These are phyloP conservation scores for Pteria penguin DNA, from an alignment of 2,888 invertebrate genomes.

Conservation along the genomic window DNA sequence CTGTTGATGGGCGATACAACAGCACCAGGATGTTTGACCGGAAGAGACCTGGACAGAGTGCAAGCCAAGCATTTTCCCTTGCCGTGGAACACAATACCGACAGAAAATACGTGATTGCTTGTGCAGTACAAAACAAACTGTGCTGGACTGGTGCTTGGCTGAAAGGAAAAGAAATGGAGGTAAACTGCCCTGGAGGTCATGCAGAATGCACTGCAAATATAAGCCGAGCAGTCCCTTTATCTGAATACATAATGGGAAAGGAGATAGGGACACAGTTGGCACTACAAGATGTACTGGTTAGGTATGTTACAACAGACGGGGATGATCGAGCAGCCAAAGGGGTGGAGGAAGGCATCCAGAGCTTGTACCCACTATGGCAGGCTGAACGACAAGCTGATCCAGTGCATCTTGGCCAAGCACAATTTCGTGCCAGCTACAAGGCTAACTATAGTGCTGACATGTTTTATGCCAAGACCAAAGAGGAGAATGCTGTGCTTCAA, in stretches of 20 bases:
- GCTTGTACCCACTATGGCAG: background rate
- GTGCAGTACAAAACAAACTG: background rate
- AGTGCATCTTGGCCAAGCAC: background rate
- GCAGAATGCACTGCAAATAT: conserved; percentile 24
- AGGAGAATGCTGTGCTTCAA: background rate
- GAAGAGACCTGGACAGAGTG: conserved; percentile 11
- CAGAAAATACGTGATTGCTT: conserved; percentile 4
- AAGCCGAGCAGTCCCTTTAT: conserved; percentile 8
- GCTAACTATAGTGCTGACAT: background rate
- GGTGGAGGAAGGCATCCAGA: background rate
- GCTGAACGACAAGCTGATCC: conserved; percentile 2
- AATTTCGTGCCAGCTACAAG: background rate
- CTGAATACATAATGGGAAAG: conserved; percentile 17
- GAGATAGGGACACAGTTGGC: conserved; percentile 21
- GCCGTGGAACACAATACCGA: conserved; percentile 15
- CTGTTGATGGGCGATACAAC: conserved; percentile 10
- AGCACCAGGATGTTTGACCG: background rate
- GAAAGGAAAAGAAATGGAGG: conserved; percentile 10
- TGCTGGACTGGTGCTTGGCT: conserved; percentile 25
- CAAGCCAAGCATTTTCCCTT: background rate
- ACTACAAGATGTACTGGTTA: conserved; percentile 10
- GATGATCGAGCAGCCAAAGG: background rate
- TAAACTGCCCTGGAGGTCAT: conserved; percentile 26
- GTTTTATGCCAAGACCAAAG: background rate
- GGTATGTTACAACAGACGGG: conserved; percentile 26